Percentiles rank a stretch among this genome's conserved stretches.
phyloP scores from a whole-genome alignment of 53 echinoderm and acorn worm genomes.

The Mesocentrotus franciscanus region DNA sequence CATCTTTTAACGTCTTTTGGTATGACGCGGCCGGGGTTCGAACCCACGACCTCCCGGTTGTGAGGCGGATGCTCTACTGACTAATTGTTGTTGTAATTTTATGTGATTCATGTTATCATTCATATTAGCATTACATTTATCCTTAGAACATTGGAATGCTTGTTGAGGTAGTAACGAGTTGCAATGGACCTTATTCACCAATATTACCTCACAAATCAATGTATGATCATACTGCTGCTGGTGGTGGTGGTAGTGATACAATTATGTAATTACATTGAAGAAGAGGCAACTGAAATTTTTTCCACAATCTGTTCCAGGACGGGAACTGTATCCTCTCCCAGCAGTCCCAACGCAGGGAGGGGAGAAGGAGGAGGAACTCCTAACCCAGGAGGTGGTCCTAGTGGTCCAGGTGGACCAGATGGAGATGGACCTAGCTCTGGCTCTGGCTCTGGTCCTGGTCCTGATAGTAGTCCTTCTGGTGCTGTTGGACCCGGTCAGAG shows the following conservation, averaged over 20 bases:
- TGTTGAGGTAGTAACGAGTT: background rate
- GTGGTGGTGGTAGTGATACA: too few species aligned
- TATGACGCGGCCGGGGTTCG: too few species aligned
- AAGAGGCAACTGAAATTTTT: background rate
- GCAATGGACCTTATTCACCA: too few species aligned
- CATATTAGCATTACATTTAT: background rate
- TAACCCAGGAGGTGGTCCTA: slow-evolving; percentile 58
- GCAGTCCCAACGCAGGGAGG: slow-evolving; percentile 52
- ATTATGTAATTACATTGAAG: too few species aligned
- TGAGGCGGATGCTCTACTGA: too few species aligned
- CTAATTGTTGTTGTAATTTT: too few species aligned
- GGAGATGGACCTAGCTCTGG: slow-evolving; percentile 40
- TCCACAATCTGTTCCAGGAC: background rate
- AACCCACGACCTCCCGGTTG: too few species aligned
- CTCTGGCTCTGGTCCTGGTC: background rate
- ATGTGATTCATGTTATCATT: background rate
- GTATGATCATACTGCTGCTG: too few species aligned
- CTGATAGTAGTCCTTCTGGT: slow-evolving; percentile 49
- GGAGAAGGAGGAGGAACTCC: slow-evolving; percentile 6
- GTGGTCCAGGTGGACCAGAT: slow-evolving; percentile 56
- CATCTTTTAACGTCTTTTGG: too few species aligned
- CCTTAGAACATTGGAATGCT: background rate
- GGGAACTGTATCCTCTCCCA: slow-evolving; percentile 39
- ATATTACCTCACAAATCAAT: too few species aligned
- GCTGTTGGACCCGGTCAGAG: slow-evolving; percentile 64